Evolutionary conservation across 2,888 invertebrate species (phyloP).

Genomic region (Caenorhabditis zanzibari): DNA sequence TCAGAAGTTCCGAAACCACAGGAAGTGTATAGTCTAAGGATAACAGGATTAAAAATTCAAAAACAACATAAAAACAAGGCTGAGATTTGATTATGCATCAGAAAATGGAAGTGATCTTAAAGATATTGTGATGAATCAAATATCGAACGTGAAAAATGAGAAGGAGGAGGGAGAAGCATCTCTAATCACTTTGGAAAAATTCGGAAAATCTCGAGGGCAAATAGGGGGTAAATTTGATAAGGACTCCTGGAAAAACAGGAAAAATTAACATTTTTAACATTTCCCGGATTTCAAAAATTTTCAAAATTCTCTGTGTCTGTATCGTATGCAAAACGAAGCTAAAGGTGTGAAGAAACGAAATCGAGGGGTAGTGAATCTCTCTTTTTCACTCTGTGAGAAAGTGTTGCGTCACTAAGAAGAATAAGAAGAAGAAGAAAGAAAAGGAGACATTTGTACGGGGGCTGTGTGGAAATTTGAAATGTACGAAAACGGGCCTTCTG

Average conservation of each 20-base stretch:
- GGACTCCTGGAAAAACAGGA: slow-evolving; percentile 32
- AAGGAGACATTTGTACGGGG: slow-evolving; percentile 16
- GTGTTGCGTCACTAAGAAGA: slow-evolving; percentile 49
- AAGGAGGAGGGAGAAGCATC: background rate
- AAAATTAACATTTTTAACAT: slow-evolving; percentile 18
- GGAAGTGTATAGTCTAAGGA: slow-evolving; percentile 17
- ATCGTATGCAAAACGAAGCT: slow-evolving; percentile 9
- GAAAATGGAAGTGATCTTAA: background rate
- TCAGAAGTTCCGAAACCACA: slow-evolving; percentile 1
- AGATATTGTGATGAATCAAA: slow-evolving; percentile 7
- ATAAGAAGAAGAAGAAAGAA: background rate
- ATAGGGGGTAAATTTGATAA: slow-evolving; percentile 23
- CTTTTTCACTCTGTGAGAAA: slow-evolving; percentile 3
- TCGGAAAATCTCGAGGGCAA: slow-evolving; percentile 44
- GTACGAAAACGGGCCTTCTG: slow-evolving; percentile 28
- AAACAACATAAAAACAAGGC: slow-evolving; percentile 10
- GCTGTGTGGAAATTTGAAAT: slow-evolving; percentile 18
- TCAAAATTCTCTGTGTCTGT: background rate
- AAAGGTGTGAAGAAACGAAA: slow-evolving; percentile 5
- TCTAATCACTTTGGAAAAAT: slow-evolving; percentile 14
- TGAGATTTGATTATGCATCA: slow-evolving; percentile 2
- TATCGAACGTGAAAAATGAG: slow-evolving; percentile 31
- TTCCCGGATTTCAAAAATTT: background rate
- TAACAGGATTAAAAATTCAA: slow-evolving; percentile 19
- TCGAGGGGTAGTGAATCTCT: background rate